These are phyloP conservation scores for Rapana venosa DNA, from an alignment of 2,888 invertebrate genomes.

Conservation along the genomic window DNA sequence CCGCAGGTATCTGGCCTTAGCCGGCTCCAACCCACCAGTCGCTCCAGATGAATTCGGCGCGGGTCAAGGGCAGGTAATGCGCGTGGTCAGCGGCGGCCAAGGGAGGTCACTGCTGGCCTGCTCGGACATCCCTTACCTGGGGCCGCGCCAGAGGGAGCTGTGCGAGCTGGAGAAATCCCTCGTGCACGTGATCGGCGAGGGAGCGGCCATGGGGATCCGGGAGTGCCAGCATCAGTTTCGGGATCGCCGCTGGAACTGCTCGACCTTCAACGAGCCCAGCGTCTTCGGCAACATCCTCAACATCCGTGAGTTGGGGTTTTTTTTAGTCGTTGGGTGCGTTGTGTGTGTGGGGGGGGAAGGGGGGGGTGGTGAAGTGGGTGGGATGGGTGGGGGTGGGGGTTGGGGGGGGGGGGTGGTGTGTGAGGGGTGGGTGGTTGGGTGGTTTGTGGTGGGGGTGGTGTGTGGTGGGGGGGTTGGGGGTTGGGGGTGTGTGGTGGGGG, in stretches of 20 bases:
- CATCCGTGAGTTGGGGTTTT: conserved; percentile 85
- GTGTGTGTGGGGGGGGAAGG: neutral
- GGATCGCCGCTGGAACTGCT: conserved; percentile 93
- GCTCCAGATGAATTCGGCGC: conserved; percentile 69
- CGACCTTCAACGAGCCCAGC: conserved; percentile 87
- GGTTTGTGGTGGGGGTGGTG: too few relatives aligned
- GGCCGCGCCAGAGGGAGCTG: conserved; percentile 85
- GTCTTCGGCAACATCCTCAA: conserved; percentile 91
- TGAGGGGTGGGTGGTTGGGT: too few relatives aligned
- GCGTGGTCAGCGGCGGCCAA: conserved; percentile 76
- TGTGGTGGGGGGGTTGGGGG: too few relatives aligned
- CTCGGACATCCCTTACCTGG: conserved; percentile 85
- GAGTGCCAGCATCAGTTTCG: conserved; percentile 94
- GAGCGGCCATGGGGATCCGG: conserved; percentile 89
- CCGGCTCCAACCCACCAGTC: conserved; percentile 76
- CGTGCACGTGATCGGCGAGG: conserved; percentile 83
- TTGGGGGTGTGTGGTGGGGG: too few relatives aligned
- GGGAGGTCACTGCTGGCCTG: conserved; percentile 78
- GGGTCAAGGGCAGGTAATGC: conserved; percentile 81
- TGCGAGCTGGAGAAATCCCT: conserved; percentile 86
- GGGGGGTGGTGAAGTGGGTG: neutral
- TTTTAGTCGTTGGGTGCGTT: neutral
- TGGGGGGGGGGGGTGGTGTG: neutral
- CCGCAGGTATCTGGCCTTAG: conserved; percentile 80
- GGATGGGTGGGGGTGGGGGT: neutral